Evolutionary conservation across 1,140 invertebrate genomes (phyloP), one percentile per base, ranked within the genome.

Genomic region (Maniola jurtina): DNA sequence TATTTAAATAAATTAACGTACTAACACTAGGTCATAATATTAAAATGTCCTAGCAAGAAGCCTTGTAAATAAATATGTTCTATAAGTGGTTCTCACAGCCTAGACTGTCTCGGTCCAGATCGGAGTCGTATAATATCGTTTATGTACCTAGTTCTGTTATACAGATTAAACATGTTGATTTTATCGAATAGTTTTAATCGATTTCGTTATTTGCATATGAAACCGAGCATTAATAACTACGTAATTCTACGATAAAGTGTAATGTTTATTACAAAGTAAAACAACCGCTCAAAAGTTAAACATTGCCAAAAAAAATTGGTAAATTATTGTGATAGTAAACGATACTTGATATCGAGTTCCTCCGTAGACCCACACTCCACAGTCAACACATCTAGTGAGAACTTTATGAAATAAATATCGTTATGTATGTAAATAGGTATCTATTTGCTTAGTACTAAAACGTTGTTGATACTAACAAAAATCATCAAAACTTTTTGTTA

Each of bases 51-150:
- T 15, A 54, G 61, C 61, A 45, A 56, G 40, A 63, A 55, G 50
- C 36, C 61, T 63, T 55, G 65, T 66, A 61, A 66, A 56, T 66
- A 61, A 66, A 56, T 40, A 59, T 55, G 38, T 13, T 56, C 38
- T 25, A 47, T 52, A 62, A 59, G 47, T 57, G 59, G 70, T 72
- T 68, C 70, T 64, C 70, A 72, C 70, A 72, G 66, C 25, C 57
- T 36, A 54, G 16, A 15, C 55, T 68, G 61, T 61, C 64, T 16
- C 45, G n/a, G 47, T 42, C 48, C 61, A 48, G 60, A 57, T 34
- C n/a, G 50, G 54, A 64, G 64, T 65, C 64, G 62, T 61, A 66
- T 62, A 5, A 40, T 58, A 56, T 10, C 36, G 52, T 35, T 52
- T 6, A 40, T 60, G 61, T 62, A 56, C 34, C 25, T 38, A 57